Base-by-base conservation (phyloP, 2,888 invertebrate species). In the Scaptomyza tumidula region DNA sequence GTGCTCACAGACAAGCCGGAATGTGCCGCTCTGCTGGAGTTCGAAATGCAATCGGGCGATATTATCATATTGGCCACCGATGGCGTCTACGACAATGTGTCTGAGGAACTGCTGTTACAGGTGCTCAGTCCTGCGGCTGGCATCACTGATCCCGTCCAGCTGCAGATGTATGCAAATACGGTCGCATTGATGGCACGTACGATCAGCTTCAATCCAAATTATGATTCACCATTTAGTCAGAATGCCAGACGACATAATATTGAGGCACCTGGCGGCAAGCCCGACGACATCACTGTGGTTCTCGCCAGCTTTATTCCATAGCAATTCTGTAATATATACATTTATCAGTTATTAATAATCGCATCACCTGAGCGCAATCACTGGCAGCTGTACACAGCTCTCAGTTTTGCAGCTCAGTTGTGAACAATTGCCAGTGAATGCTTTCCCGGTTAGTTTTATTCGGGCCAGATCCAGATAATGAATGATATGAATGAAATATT, bases 31-130 rank as follows among this genome's bases (percentile, higher is more conserved):
- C 96, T 96, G 45, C 94, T 96, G 4, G 95, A 96, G 90, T 97
- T 98, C 91, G 94, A 94, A 2, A 96, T 90, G 6, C 95, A 97
- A 92, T 96, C 96, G 90, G 98, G 98, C 54, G 98, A 98, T 92
- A 96, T 97, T 53, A 96, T 98, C 88, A 94, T 98, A 16, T 94
- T 98, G 61, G 99, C 98, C 46, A 98, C 99, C 1, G 99, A 99
- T 92, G 99, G 99, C 56, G 97, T 99, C 64, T 99, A 98, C 93
- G 99, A 99, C 93, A 99, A 99, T 93, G 95, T 99, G 80, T 97
- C 98, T 68, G 97, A 97, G 87, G 95, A 96, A 71, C 94, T 97
- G 91, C 94, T 99, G 80, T 93, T 98, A 75, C 95, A 95, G 19
- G 96, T 98, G 92, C 94, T 98, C 92, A 92, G 94, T 78, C 94